Evolutionary conservation across 2,888 invertebrate genomes (phyloP), one percentile per base, ranked within the genome.

Genomic region (Trimorus sp.): DNA sequence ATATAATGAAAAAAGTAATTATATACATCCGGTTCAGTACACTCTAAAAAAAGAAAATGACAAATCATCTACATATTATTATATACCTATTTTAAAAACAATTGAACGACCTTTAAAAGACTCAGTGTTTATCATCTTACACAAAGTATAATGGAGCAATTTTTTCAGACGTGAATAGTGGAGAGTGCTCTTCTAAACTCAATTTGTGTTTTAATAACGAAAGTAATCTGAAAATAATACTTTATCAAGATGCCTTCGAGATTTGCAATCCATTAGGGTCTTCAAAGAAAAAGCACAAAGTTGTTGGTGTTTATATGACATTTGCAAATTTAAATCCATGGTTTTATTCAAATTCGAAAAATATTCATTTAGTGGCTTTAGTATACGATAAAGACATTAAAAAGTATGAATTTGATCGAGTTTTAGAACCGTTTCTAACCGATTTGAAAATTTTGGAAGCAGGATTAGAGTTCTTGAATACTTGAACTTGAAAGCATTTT

Each of bases 391-490:
- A 82, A 14, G 42, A 79, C 54, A 3, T 76, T 6, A 54, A 59
- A 36, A 45, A 54, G 5, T 85, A 83, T 62, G 60, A 75, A 11
- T 80, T 82, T 48, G n/a, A 51, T 16, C 48, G 73, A 74, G 76
- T 86, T 48, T 83, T 80, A 16, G 60, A 69, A 45, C 26, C 38
- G 7, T 76, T 85, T 37, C 53, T 84, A 0, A 4, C 71, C 16
- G 84, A 83, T 16, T 4, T 85, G 11, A 80, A 73, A 68, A 37
- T 42, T 42, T 59, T 83, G 37, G 83, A 85, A 82, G 79, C 38
- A 8, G 42, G 37, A 7, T n/a, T n/a, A n/a, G n/a, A n/a, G n/a
- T n/a, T n/a, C n/a, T n/a, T n/a, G n/a, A n/a, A n/a, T n/a, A n/a
- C n/a, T n/a, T n/a, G n/a, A n/a, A n/a, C n/a, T n/a, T n/a, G n/a